These are phyloP conservation scores for Nicator chloris DNA, from an alignment of 2,113 vertebrate species.

Conservation along the genomic window DNA sequence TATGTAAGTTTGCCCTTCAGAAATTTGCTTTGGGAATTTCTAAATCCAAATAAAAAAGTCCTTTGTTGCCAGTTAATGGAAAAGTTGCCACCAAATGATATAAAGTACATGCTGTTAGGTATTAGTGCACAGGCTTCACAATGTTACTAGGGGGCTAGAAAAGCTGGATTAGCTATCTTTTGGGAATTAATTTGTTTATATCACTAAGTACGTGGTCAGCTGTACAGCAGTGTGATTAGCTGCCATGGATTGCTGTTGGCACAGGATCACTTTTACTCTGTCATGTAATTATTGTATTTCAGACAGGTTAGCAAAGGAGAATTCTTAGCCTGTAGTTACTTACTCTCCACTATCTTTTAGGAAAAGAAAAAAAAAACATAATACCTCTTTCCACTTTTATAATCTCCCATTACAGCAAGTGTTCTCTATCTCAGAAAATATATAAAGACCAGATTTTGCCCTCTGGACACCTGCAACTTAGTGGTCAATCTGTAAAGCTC, in stretches of 20 bases:
- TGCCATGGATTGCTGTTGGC: slow-evolving; percentile 65
- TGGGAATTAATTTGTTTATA: slow-evolving; percentile 56
- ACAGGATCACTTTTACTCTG: slow-evolving; percentile 31
- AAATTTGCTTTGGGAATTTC: slow-evolving; percentile 56
- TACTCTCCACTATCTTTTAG: not conserved
- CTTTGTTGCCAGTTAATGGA: slow-evolving; percentile 56
- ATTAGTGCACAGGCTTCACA: slow-evolving; percentile 30
- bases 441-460: slow-evolving; percentile 64
- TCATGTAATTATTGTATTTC: slow-evolving; percentile 54
- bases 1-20: slow-evolving; percentile 40
- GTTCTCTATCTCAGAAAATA: slow-evolving; percentile 60
- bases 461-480: slow-evolving; percentile 46
- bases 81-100: slow-evolving; percentile 52
- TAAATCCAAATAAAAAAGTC: slow-evolving; percentile 42
- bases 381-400: slow-evolving; percentile 2
- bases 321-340: slow-evolving; percentile 30
- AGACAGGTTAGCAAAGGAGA: slow-evolving; percentile 45
- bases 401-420: slow-evolving; percentile 48
- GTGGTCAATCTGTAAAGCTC: slow-evolving; percentile 49
- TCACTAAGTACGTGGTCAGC: slow-evolving; percentile 48
- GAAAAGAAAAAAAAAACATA: not conserved
- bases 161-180: slow-evolving; percentile 55
- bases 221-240: slow-evolving; percentile 55
- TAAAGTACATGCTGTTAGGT: slow-evolving; percentile 51
- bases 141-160: slow-evolving; percentile 19